Percentiles rank a stretch among this genome's conserved stretches.
phyloP scores from a whole-genome alignment of 2,888 invertebrate species.

The Tachina fera region DNA sequence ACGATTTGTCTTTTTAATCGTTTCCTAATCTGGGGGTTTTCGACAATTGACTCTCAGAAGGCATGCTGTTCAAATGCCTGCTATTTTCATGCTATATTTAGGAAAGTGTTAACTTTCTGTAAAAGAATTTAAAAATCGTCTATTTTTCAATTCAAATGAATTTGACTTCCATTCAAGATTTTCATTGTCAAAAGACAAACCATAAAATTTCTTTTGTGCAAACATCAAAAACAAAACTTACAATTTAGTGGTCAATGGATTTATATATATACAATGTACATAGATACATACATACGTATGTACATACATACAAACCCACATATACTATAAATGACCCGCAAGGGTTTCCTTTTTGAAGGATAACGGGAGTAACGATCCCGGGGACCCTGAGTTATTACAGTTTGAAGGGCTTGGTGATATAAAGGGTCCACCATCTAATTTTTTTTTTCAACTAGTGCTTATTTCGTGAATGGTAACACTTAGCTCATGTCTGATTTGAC shows the following conservation, averaged over 20 bases:
- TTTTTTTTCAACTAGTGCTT: too few relatives aligned
- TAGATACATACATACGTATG: neutral
- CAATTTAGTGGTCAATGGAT: too few relatives aligned
- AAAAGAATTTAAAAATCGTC: constrained; percentile 4
- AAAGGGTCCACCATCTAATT: too few relatives aligned
- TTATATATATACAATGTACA: too few relatives aligned
- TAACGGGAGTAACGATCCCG: too few relatives aligned
- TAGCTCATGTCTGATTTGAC: too few relatives aligned
- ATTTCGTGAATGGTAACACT: too few relatives aligned
- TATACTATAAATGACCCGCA: too few relatives aligned
- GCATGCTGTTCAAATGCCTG: constrained; percentile 42
- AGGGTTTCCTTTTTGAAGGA: too few relatives aligned
- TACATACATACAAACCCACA: neutral
- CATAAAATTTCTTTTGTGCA: neutral
- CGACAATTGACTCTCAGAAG: constrained; percentile 77
- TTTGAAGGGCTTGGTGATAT: too few relatives aligned
- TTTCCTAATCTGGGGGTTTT: constrained; percentile 75
- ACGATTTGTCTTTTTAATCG: constrained; percentile 47
- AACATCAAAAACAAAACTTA: neutral
- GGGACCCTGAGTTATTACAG: too few relatives aligned
- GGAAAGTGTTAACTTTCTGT: constrained; percentile 51
- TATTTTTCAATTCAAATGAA: constrained; percentile 57
- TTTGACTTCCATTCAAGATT: constrained; percentile 55
- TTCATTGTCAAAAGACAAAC: constrained; percentile 24
- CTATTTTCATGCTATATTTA: neutral